Evolutionary conservation across 2,113 vertebrate species (phyloP).

Genomic region (Mesoclemmys tuberculata): DNA sequence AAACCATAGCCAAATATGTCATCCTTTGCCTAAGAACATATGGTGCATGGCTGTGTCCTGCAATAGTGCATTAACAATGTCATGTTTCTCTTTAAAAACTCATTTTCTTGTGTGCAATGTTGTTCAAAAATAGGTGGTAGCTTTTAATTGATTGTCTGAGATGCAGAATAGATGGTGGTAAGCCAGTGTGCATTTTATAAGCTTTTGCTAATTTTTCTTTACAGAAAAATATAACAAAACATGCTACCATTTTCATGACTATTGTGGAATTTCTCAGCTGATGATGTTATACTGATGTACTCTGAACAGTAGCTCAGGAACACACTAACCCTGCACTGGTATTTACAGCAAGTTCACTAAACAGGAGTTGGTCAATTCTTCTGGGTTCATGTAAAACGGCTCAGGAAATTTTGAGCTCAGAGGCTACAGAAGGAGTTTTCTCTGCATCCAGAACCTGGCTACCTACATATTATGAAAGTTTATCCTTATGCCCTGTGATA

Average conservation of each 20-base stretch:
- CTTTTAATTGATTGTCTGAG: constrained; percentile 2
- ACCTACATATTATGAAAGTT: neutral
- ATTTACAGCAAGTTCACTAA: constrained; percentile 25
- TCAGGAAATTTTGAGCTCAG: neutral
- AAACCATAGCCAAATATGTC: constrained; percentile 61
- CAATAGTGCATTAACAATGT: constrained; percentile 19
- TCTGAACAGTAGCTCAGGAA: constrained; percentile 13
- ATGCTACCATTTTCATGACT: neutral
- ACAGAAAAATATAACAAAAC: neutral
- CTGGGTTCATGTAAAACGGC: constrained; percentile 24
- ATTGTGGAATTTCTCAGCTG: constrained; percentile 21
- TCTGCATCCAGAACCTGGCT: constrained; percentile 2
- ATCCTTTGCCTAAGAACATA: constrained; percentile 28
- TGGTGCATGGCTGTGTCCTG: constrained; percentile 18
- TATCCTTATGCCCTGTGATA: neutral
- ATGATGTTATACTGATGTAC: neutral
- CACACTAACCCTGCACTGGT: neutral
- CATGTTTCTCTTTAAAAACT: constrained; percentile 41
- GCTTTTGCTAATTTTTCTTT: constrained; percentile 14
- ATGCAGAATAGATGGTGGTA: neutral
- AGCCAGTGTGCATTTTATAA: constrained; percentile 3
- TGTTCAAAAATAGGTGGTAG: constrained; percentile 3
- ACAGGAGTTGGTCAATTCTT: constrained; percentile 7
- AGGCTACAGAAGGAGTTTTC: neutral
- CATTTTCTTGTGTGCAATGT: constrained; percentile 27